Conservation (phyloP, 2,113 vertebrate genomes). For the Monopterus albus region DNA sequence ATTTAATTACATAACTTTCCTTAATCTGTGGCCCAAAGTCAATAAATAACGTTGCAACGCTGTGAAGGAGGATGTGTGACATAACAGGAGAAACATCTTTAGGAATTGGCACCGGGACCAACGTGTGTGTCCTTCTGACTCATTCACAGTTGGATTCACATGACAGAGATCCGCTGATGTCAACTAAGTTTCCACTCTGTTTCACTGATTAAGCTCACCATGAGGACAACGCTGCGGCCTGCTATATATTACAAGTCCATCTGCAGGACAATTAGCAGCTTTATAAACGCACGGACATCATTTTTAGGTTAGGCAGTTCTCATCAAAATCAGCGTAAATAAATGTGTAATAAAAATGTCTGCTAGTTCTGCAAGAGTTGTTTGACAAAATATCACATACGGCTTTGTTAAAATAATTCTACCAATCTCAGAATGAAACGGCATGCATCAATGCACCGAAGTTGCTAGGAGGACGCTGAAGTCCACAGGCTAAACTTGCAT, state of each 20-base stretch:
- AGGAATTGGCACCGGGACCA: conserved; percentile 18
- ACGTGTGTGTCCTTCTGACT: conserved; percentile 64
- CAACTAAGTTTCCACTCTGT: conserved; percentile 84
- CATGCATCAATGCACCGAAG: too few relatives aligned
- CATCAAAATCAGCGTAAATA: not conserved
- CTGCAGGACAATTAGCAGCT: conserved; percentile 73
- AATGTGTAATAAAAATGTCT: too few relatives aligned
- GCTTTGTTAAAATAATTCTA: too few relatives aligned
- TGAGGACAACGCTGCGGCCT: conserved; percentile 78
- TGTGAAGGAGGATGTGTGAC: conserved; percentile 27
- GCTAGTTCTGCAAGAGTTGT: too few relatives aligned
- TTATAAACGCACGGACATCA: conserved; percentile 16
- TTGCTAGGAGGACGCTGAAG: too few relatives aligned
- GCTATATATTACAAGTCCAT: conserved; percentile 86
- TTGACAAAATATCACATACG: too few relatives aligned
- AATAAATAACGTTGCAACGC: conserved; percentile 29
- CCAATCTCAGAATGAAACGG: too few relatives aligned
- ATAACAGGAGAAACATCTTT: conserved; percentile 38
- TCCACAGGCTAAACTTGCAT: not conserved
- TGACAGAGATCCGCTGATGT: conserved; percentile 79
- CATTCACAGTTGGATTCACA: conserved; percentile 84
- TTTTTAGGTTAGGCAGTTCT: conserved; percentile 24
- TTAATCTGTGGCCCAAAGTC: conserved; percentile 22
- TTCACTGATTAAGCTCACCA: conserved; percentile 87
- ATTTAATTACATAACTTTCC: conserved; percentile 68